These are phyloP conservation scores for Galbula dea DNA, from an alignment of 2,113 vertebrate species.

Conservation along the genomic window DNA sequence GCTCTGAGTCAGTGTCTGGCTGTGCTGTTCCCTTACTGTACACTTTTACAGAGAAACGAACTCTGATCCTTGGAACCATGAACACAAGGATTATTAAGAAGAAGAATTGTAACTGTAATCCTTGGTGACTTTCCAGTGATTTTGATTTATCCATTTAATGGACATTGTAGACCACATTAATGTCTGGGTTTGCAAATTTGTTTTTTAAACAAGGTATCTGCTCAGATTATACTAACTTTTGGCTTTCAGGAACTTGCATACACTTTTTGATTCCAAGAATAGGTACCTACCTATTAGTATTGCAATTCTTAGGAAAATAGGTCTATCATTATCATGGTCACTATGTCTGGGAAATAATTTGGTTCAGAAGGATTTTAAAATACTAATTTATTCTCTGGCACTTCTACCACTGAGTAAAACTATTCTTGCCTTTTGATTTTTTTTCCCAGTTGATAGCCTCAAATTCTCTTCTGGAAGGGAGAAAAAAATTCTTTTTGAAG, in stretches of 20 bases:
- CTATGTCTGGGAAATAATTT: slow-evolving; percentile 50
- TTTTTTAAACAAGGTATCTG: slow-evolving; percentile 52
- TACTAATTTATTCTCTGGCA: slow-evolving; percentile 58
- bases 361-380: slow-evolving; percentile 63
- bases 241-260: slow-evolving; percentile 52
- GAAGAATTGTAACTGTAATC: slow-evolving; percentile 35
- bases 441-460: slow-evolving; percentile 23
- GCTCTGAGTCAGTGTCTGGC: slow-evolving; percentile 60
- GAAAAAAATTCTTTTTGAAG: slow-evolving; percentile 9
- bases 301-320: slow-evolving; percentile 50
- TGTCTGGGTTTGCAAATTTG: slow-evolving; percentile 55
- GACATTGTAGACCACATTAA: slow-evolving; percentile 51
- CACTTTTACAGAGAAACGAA: slow-evolving; percentile 44
- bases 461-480: slow-evolving; percentile 48
- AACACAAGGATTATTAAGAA: slow-evolving; percentile 55
- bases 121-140: slow-evolving; percentile 58
- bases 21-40: slow-evolving; percentile 57
- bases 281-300: slow-evolving; percentile 54
- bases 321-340: slow-evolving; percentile 33
- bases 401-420: slow-evolving; percentile 39
- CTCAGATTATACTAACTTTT: slow-evolving; percentile 60
- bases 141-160: slow-evolving; percentile 52
- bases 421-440: slow-evolving; percentile 15
- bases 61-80: slow-evolving; percentile 64
- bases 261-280: slow-evolving; percentile 42